Conservation (phyloP, 2,888 invertebrate species). For the Bembecia ichneumoniformis region DNA sequence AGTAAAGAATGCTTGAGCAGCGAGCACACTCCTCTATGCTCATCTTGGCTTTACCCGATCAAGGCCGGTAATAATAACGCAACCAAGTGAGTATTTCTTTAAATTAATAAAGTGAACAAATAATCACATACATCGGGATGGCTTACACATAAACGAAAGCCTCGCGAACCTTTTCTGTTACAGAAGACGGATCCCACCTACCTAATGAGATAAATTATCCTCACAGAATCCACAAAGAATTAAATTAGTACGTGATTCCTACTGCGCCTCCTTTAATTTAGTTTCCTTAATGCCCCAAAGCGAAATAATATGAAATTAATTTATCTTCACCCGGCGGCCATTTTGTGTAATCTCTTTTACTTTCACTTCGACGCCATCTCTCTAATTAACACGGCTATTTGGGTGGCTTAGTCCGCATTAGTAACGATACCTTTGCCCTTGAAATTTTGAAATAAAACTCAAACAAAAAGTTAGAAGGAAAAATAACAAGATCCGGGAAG, state of each 20-base stretch:
- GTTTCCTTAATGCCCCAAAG: neutral
- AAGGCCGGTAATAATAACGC: no score
- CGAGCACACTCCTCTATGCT: no score
- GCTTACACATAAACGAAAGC: neutral
- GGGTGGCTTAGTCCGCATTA: slow-evolving; percentile 19
- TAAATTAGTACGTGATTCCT: neutral
- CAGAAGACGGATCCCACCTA: neutral
- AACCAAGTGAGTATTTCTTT: no score
- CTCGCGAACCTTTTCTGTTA: neutral
- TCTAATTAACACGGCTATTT: slow-evolving; percentile 33
- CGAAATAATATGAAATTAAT: slow-evolving; percentile 12
- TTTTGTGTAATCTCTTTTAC: slow-evolving; percentile 16
- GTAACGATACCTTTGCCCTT: slow-evolving; percentile 12
- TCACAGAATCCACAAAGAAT: neutral
- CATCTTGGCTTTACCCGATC: no score
- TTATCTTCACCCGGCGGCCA: slow-evolving; percentile 9
- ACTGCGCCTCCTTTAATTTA: neutral
- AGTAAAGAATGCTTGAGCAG: no score
- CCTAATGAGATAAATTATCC: neutral
- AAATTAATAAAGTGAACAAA: no score
- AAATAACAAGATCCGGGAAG: slow-evolving; percentile 19
- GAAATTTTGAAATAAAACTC: slow-evolving; percentile 9
- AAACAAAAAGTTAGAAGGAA: neutral
- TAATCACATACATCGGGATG: no score
- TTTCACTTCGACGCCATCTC: slow-evolving; percentile 10